phyloP scores from a whole-genome alignment of 2,797 vertebrate species.

The Chelidonichthys spinosus region DNA sequence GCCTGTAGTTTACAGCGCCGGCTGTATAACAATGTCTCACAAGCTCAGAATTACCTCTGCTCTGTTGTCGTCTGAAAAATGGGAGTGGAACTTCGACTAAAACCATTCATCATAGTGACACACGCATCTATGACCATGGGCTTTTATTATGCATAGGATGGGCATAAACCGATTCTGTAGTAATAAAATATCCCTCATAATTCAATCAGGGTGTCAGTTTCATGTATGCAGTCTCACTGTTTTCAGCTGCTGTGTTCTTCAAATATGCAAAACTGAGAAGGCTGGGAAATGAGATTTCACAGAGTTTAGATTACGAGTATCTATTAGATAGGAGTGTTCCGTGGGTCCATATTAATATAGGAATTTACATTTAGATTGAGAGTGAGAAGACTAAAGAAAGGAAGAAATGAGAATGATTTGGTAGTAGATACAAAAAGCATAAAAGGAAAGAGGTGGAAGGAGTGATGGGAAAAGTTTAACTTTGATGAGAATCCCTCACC shows the following conservation, averaged over 20 bases:
- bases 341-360: slow-evolving; percentile 32
- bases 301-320: slow-evolving; percentile 20
- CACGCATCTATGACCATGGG: slow-evolving; percentile 52
- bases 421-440: background rate
- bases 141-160: slow-evolving; percentile 72
- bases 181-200: slow-evolving; percentile 72
- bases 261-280: slow-evolving; percentile 31
- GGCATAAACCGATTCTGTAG: slow-evolving; percentile 65
- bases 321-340: slow-evolving; percentile 32
- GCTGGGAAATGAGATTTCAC: slow-evolving; percentile 43
- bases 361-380: slow-evolving; percentile 63
- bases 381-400: slow-evolving; percentile 11
- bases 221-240: slow-evolving; percentile 41
- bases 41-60: slow-evolving; percentile 39
- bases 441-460: background rate
- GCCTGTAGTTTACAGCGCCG: slow-evolving; percentile 22
- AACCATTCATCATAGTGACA: slow-evolving; percentile 74
- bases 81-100: slow-evolving; percentile 51
- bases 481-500: slow-evolving; percentile 75
- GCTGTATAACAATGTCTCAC: slow-evolving; percentile 35
- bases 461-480: slow-evolving; percentile 7
- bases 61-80: slow-evolving; percentile 60
- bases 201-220: slow-evolving; percentile 61
- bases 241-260: slow-evolving; percentile 15
- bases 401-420: background rate